A percentile compares a stretch with the other conserved stretches of the same genome.
Conservation (phyloP, 2,113 vertebrate species). For the Erinaceus europaeus region DNA sequence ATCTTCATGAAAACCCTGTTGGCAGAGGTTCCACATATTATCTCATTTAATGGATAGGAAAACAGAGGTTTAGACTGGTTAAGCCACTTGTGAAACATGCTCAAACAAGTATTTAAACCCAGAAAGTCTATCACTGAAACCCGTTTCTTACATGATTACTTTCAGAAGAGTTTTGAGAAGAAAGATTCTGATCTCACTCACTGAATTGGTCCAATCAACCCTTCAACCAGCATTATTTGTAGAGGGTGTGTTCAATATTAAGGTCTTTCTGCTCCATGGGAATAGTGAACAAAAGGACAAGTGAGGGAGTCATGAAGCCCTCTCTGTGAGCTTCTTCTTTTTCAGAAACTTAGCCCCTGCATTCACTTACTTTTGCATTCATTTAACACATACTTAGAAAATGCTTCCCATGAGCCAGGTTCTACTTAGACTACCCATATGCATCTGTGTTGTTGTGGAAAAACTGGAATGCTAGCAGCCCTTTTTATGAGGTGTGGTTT, state of each 20-base stretch:
- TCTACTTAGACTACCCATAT: background rate
- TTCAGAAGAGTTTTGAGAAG: slow-evolving; percentile 13
- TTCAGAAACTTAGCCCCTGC: background rate
- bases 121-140: background rate
- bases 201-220: background rate
- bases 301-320: background rate
- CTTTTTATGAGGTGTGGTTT: background rate
- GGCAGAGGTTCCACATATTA: background rate
- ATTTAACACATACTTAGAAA: background rate
- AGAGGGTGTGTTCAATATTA: background rate
- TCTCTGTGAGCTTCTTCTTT: background rate
- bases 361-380: background rate
- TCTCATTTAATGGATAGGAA: background rate
- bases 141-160: background rate
- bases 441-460: background rate
- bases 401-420: background rate
- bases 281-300: background rate
- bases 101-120: slow-evolving; percentile 8
- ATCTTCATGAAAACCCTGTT: background rate
- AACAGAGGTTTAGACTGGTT: background rate
- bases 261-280: background rate
- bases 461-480: background rate
- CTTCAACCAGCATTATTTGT: slow-evolving; percentile 2
- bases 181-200: background rate
- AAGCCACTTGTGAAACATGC: background rate